Percentiles rank a stretch among this genome's conserved stretches.
Evolutionary conservation across 2,888 invertebrate genomes (phyloP).

Genomic region (Chouioia cunea): DNA sequence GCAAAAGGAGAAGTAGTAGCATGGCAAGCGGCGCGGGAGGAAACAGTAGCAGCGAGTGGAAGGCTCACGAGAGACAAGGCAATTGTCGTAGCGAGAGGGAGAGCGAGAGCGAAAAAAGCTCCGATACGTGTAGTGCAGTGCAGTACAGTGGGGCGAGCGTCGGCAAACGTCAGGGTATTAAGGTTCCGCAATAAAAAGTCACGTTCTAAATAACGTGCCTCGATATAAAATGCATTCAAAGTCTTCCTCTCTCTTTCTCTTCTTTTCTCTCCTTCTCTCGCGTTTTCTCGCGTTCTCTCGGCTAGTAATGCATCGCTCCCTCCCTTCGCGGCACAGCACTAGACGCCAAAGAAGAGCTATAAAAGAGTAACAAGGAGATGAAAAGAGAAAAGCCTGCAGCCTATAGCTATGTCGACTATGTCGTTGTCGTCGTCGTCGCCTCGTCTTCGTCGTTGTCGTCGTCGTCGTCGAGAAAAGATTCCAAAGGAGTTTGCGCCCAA

Average conservation of each 20-base stretch:
- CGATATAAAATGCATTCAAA: conserved; percentile 48
- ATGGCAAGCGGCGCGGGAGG: neutral
- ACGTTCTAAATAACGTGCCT: conserved; percentile 47
- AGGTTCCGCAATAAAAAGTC: conserved; percentile 47
- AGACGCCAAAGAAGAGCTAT: conserved; percentile 43
- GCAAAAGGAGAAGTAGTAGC: conserved; percentile 12
- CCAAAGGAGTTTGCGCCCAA: conserved; percentile 10
- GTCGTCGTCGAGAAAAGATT: too few relatives aligned
- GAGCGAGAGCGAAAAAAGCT: neutral
- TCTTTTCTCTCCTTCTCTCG: too few relatives aligned
- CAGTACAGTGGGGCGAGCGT: too few relatives aligned
- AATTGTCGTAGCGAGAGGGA: conserved; percentile 39
- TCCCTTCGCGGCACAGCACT: neutral
- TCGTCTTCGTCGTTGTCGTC: too few relatives aligned
- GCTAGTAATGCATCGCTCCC: too few relatives aligned
- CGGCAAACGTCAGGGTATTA: conserved; percentile 44
- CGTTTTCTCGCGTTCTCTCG: too few relatives aligned
- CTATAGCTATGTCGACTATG: conserved; percentile 4
- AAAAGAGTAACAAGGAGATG: conserved; percentile 47
- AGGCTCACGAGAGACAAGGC: conserved; percentile 31
- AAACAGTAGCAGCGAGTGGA: neutral
- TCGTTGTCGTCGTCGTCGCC: too few relatives aligned
- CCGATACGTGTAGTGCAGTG: neutral
- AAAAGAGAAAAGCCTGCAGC: conserved; percentile 37
- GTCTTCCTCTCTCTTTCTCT: neutral